Base-by-base conservation (phyloP, 2,113 vertebrate genomes). In the Caretta caretta region DNA sequence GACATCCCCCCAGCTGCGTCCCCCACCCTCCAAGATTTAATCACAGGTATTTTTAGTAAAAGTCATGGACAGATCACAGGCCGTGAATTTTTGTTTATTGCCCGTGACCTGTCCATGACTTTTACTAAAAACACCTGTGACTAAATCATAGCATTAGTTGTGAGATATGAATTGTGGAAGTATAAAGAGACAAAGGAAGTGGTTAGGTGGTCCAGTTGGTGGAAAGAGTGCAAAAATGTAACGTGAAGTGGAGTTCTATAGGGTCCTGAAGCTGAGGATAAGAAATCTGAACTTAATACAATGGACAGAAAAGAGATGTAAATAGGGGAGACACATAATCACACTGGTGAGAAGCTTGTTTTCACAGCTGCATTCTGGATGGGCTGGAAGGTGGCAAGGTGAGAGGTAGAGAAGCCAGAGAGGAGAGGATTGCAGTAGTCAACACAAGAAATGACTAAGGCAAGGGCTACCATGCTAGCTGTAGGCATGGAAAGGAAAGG, bases 211-310 rank as follows among this genome's bases (percentile, higher is more conserved):
- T 81, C 53, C 38, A 59, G 25, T 78, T 65, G 86, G 24, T 38
- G 56, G 75, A 89, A 19, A 38, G 0, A n/a, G 7, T 69, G 17
- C 65, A 69, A 69, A 62, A 69, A 69, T 69, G 16, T 9, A 69
- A 35, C 31, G 8, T 76, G 54, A 59, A 3, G 10, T 82, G 31
- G n/a, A 59, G 84, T 94, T 78, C 76, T 80, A 87, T 48, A 56
- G 56, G 56, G 85, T 24, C 85, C 62, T 62, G 80, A 94, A 89
- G 35, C 22, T 84, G 78, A 50, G 56, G 93, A 88, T 84, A 48
- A 95, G 80, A 94, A 59, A 92, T 88, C 49, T 76, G 7, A 2
- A 53, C 87, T 93, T 95, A 84, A 83, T 78, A 56, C 95, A 83
- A 78, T 25, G 35, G 54, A 80, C 35, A 13, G 35, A 2, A 3